Conservation (phyloP, 1,140 invertebrate genomes). For the Leguminivora glycinivorella region DNA sequence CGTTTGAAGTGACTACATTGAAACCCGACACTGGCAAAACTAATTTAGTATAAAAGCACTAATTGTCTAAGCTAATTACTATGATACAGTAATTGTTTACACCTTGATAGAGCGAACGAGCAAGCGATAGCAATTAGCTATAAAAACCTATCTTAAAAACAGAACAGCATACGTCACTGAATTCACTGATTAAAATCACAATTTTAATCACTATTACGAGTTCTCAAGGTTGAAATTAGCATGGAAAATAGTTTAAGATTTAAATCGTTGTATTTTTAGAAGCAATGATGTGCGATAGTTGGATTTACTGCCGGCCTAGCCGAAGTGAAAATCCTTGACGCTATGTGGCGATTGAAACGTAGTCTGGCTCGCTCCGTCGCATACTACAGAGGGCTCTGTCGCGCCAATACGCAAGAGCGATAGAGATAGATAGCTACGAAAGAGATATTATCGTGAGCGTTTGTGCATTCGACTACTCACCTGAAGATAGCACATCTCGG, state of each 20-base stretch:
- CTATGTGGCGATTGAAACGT: no score
- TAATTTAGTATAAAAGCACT: neutral
- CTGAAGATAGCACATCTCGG: no score
- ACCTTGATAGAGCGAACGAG: conserved; percentile 17
- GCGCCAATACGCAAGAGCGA: no score
- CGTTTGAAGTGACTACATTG: no score
- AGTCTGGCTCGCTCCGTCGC: no score
- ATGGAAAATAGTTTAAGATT: neutral
- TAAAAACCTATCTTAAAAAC: neutral
- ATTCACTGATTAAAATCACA: neutral
- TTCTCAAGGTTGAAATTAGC: neutral
- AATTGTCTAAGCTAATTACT: conserved; percentile 15
- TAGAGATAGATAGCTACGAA: no score
- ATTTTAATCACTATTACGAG: neutral
- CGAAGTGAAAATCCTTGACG: no score
- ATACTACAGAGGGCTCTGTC: no score
- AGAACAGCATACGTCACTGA: neutral
- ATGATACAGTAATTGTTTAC: conserved; percentile 17
- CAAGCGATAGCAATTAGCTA: conserved; percentile 7
- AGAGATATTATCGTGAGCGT: no score
- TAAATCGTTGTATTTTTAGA: neutral
- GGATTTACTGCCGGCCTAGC: no score
- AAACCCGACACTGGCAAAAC: neutral
- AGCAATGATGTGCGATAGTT: neutral
- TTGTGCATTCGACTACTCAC: no score